These are phyloP conservation scores for Tamandua tetradactyla DNA, from an alignment of 2,797 vertebrate species.

Conservation along the genomic window DNA sequence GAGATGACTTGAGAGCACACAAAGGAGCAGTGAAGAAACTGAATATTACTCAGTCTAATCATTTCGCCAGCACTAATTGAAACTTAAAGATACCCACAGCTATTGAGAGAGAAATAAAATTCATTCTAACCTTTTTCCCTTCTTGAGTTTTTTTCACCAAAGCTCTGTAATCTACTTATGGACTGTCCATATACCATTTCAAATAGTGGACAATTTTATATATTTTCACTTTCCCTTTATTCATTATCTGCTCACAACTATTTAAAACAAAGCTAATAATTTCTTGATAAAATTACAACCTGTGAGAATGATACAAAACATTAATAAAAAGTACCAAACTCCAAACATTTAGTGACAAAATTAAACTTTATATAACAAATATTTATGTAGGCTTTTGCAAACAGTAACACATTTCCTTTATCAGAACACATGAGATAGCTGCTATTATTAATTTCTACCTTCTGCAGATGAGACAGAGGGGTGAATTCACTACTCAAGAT, in stretches of 20 bases:
- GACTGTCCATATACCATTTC: not conserved
- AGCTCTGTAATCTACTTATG: not conserved
- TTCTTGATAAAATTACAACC: not conserved
- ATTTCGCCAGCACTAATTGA: conserved; percentile 42
- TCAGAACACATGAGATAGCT: not conserved
- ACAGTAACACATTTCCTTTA: conserved; percentile 11
- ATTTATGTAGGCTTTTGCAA: not conserved
- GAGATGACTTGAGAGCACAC: not conserved
- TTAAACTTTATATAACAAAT: conserved; percentile 8
- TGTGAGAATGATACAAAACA: not conserved
- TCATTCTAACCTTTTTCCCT: not conserved
- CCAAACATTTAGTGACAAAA: not conserved
- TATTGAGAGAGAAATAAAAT: conserved; percentile 13
- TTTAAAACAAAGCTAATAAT: not conserved
- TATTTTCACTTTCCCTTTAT: not conserved
- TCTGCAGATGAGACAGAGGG: not conserved
- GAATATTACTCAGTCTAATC: conserved; percentile 44
- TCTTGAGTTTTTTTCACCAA: not conserved
- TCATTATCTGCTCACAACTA: not conserved
- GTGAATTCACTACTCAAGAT: not conserved
- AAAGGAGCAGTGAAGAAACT: not conserved
- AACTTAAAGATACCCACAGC: conserved; percentile 34
- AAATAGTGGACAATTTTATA: not conserved
- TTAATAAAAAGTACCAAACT: not conserved
- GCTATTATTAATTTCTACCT: not conserved